Evolutionary conservation across 2,888 invertebrate genomes (phyloP), one percentile per base, ranked within the genome.

Genomic region (Eristalis pertinax): DNA sequence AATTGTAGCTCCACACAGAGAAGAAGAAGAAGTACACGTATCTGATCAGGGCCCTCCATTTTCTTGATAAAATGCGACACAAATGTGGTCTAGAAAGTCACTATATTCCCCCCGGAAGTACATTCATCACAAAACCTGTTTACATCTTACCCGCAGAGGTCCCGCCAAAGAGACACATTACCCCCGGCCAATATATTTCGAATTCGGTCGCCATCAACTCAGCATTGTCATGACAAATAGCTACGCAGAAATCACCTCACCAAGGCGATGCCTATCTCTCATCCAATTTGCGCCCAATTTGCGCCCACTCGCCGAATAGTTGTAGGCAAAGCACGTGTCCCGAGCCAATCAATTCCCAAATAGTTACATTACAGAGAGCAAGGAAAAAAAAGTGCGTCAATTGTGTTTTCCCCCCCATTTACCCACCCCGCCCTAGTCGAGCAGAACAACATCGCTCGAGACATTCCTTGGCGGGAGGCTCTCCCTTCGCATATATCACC

Each of bases 401-500:
- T 63, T 63, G 63, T 32, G 63, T 63, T 32, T 50, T 50, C 1
- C 32, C 10, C 32, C 10, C 50, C 26, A 24, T 26, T 29, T 60
- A 2, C 26, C 8, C 0, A 24, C 24, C 13, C 50, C 50, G 8
- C n/a, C n/a, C n/a, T n/a, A n/a, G n/a, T n/a, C 26, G 26, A 26
- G 11, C 15, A 7, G 3, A 58, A 24, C 58, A 58, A 26, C 26
- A 26, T 60, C n/a, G n/a, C 60, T 3, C 60, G 19, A 60, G 22
- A 13, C 26, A 26, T 60, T 60, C 60, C 8, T 26, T 15, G 3
- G 60, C 60, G 32, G 5, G 26, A 2, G n/a, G 32, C 60, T 60
- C 50, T 50, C 7, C n/a, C 19, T 19, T 15, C 60, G 60, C 60
- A 24, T 60, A 65, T 63, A 81, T 69, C 74, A 38, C 56, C 80